phyloP scores from a whole-genome alignment of 1,140 invertebrate species.

The Xylocopa sonorina region DNA sequence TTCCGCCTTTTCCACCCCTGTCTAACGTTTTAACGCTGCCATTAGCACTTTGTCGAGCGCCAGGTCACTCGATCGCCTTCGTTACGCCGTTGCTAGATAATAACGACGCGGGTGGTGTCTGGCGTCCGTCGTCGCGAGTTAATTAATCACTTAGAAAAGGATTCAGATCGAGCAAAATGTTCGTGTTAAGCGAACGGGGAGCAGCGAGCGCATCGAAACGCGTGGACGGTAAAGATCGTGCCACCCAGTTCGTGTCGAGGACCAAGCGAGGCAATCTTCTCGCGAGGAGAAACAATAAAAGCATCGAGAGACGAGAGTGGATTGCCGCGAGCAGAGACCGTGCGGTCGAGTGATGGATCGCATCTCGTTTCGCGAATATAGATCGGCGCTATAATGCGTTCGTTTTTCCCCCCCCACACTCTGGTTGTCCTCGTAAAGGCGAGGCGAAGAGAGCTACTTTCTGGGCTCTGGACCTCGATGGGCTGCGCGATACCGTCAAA shows the following conservation, averaged over 20 bases:
- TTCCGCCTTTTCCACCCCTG: background rate
- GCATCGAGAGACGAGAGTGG: background rate
- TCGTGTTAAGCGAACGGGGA: background rate
- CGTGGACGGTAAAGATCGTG: conserved; percentile 12
- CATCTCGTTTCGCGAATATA: conserved; percentile 70
- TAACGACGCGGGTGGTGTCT: too few species aligned
- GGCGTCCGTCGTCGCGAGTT: too few species aligned
- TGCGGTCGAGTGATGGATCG: conserved; percentile 67
- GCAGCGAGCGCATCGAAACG: background rate
- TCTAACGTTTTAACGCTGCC: background rate
- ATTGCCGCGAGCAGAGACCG: background rate
- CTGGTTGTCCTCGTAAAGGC: background rate
- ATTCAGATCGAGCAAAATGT: too few species aligned
- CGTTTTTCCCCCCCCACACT: conserved; percentile 21
- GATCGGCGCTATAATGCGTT: conserved; percentile 71
- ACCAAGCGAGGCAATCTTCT: conserved; percentile 35
- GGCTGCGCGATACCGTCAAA: conserved; percentile 67
- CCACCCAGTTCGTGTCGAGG: conserved; percentile 5
- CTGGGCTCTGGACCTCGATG: conserved; percentile 61
- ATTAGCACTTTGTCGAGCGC: background rate
- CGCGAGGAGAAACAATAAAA: conserved; percentile 27
- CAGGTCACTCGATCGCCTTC: too few species aligned
- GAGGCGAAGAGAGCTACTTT: conserved; percentile 40
- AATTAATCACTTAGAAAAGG: too few species aligned
- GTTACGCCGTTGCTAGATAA: too few species aligned